Evolutionary conservation across 2,113 vertebrate genomes (phyloP), one percentile per base, ranked within the genome.

Genomic region (Calonectris borealis): DNA sequence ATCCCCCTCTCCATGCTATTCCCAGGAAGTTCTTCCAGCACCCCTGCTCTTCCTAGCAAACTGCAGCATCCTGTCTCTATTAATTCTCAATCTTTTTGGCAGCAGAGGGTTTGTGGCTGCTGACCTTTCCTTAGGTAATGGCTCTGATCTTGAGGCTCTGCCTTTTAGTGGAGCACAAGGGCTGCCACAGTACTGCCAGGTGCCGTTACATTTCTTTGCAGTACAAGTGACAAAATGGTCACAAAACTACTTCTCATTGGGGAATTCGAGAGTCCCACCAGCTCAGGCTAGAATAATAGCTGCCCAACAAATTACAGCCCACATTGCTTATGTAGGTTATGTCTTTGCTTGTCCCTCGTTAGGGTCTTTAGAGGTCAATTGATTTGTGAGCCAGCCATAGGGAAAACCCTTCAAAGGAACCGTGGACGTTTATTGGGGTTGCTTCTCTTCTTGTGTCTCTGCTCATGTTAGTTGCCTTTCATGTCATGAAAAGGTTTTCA

Each of bases 201-300:
- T 51, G 34, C n/a, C 0, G 0, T 46, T 64, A 81, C 5, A 5
- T n/a, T 44, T 69, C 57, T 75, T 51, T 14, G 26, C 49, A 42
- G 19, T 26, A 9, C 11, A 42, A 68, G 48, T 46, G 61, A 31
- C 42, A 17, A 38, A 65, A 44, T 58, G 16, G 26, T 70, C 51
- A 26, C 46, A 62, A 46, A 89, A 49, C 20, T 58, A 16, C 5
- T 44, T 54, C 6, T 44, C 11, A 70, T 65, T 36, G 73, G 70
- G 73, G 55, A 81, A 49, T 68, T 58, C 10, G 40, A 0, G 38
- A 58, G 25, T 79, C 38, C 46, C 8, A 51, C 10, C 20, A 29
- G 31, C 31, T 42, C 22, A 71, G n/a, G 16, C 29, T 79, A 42
- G 55, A 55, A 42, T 81, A 65, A 24, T 4, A 65, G 21, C 51